Base-by-base conservation (phyloP, 2,797 vertebrate species). In the Aotus griseimembra region DNA sequence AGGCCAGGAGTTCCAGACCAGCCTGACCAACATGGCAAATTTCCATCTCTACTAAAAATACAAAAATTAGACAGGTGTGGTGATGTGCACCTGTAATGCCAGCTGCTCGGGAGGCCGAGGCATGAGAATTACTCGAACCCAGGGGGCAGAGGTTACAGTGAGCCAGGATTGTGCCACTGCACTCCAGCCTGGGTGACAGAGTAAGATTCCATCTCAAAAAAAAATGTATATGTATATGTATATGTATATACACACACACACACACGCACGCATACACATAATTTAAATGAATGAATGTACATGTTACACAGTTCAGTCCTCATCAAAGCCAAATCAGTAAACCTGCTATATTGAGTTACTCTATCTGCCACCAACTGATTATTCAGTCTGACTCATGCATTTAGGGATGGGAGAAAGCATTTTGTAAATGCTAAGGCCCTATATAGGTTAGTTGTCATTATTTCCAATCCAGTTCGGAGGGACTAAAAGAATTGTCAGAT, bases 151-250 rank as follows among this genome's bases (percentile, higher is more conserved):
- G 30, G 30, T 67, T 67, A 8, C 7, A 17, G 30, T 67, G 61
- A 67, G 61, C 61, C 61, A 67, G 61, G 61, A 67, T n/a, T 67
- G 61, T 67, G 61, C 61, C 61, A n/a, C 61, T 67, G 33, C 61
- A 67, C 15, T 67, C 7, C 61, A 17, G 61, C 61, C 61, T 67
- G 30, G 30, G 7, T 67, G 30, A n/a, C 61, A 67, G 30, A 67
- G 33, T n/a, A 33, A 67, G 61, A 67, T 67, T n/a, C 30, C 1
- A 1, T 67, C 61, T 67, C 15, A 64, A 67, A 67, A 67, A 30
- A 58, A 4, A 4, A 6, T 2, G 0, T 58, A 2, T 58, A 5
- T 58, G 0, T 26, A 1, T 28, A 2, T 58, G 2, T 58, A 13
- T 57, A 58, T 26, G 12, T 26, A 28, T 12, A 30, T 3, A 6